Conservation (phyloP, 2,113 vertebrate species). For the Conger conger region DNA sequence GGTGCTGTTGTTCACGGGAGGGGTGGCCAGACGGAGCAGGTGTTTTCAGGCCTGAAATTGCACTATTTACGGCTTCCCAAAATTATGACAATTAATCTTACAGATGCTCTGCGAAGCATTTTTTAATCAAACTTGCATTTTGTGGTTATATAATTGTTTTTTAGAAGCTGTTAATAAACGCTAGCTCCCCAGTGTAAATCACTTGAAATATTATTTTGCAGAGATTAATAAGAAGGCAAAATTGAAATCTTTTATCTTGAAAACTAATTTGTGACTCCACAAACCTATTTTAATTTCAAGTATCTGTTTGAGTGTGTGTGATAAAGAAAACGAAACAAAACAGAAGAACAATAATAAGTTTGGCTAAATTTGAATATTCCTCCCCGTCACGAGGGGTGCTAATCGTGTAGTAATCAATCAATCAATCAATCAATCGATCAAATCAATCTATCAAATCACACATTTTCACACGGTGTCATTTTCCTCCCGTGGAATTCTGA, state of each 20-base stretch:
- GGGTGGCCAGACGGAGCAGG: background rate
- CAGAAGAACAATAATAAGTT: background rate
- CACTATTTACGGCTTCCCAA: constrained; percentile 12
- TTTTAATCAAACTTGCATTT: constrained; percentile 38
- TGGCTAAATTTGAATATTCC: background rate
- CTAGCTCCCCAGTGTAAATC: constrained; percentile 31
- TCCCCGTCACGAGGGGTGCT: background rate
- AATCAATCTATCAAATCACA: too few species aligned
- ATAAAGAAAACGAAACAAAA: background rate
- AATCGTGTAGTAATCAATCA: background rate
- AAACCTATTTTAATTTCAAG: constrained; percentile 25
- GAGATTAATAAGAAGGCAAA: constrained; percentile 29
- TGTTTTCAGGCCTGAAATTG: constrained; percentile 19
- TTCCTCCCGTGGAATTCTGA: too few species aligned
- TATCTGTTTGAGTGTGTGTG: background rate
- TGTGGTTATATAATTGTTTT: constrained; percentile 28
- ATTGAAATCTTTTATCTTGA: constrained; percentile 31
- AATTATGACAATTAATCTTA: constrained; percentile 37
- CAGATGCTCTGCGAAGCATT: constrained; percentile 20
- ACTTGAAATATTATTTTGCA: constrained; percentile 29
- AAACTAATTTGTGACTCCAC: constrained; percentile 31
- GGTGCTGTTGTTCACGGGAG: background rate
- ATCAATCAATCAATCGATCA: background rate
- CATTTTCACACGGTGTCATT: too few species aligned
- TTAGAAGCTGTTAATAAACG: constrained; percentile 35